Evolutionary conservation across 2,888 invertebrate species (phyloP).

Genomic region (Deilephila porcellus): DNA sequence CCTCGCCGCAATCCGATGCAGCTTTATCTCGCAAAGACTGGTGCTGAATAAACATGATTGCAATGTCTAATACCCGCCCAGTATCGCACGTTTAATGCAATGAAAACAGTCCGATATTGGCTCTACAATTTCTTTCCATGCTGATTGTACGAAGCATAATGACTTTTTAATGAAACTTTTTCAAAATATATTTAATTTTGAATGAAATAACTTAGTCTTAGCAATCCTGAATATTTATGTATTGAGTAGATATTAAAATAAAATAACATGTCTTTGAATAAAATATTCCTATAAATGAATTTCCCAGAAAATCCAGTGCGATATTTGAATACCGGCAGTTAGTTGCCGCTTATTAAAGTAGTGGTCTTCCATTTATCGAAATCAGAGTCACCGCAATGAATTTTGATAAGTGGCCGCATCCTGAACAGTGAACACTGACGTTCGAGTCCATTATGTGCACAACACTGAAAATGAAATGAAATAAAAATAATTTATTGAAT

Average conservation of each 20-base stretch:
- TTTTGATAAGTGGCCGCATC: constrained; percentile 57
- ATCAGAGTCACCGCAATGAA: constrained; percentile 52
- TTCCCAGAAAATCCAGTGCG: no score
- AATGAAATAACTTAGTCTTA: no score
- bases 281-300: no score
- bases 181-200: no score
- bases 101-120: constrained; percentile 30
- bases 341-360: not conserved
- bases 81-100: constrained; percentile 47
- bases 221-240: no score
- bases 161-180: no score
- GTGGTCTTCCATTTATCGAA: constrained; percentile 46
- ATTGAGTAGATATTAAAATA: no score
- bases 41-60: constrained; percentile 60
- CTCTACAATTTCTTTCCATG: constrained; percentile 10
- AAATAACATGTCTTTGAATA: no score
- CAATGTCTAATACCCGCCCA: constrained; percentile 44
- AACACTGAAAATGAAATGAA: no score
- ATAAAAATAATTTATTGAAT: no score
- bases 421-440: constrained; percentile 40
- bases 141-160: not conserved
- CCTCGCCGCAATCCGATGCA: constrained; percentile 52
- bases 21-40: constrained; percentile 52
- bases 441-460: constrained; percentile 1
- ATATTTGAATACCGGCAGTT: not conserved